phyloP scores from a whole-genome alignment of 64 coral and sea anemone genomes.

The Acropora tenuis region DNA sequence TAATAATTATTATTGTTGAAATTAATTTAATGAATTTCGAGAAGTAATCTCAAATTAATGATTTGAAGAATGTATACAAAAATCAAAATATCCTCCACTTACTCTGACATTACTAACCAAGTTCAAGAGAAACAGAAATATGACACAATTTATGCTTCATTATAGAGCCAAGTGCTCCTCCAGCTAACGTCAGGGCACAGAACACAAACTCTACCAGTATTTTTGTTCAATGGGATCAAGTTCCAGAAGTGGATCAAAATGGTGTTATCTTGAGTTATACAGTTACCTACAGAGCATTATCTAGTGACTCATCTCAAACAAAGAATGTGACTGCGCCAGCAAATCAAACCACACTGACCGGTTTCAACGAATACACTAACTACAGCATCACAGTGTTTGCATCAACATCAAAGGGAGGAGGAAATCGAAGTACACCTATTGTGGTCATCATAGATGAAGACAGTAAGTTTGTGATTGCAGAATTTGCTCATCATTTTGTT shows the following conservation, averaged over 20 bases:
- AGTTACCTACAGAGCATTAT: background rate
- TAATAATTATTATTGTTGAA: too few relatives aligned
- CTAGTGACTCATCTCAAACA: background rate
- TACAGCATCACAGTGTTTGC: conserved; percentile 31
- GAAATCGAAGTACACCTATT: background rate
- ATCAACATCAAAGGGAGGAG: conserved; percentile 8
- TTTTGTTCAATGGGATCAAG: background rate
- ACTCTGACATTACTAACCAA: too few relatives aligned
- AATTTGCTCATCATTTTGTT: background rate
- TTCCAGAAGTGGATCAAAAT: background rate
- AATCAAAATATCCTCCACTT: too few relatives aligned
- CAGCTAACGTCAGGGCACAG: background rate
- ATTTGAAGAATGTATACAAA: too few relatives aligned
- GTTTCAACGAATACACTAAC: background rate
- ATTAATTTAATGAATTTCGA: too few relatives aligned
- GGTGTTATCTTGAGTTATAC: conserved; percentile 2
- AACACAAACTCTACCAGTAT: background rate
- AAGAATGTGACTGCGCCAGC: background rate
- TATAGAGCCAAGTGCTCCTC: conserved; percentile 11
- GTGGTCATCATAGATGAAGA: conserved; percentile 13
- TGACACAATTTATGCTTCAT: background rate
- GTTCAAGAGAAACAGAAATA: too few relatives aligned
- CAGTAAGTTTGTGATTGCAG: background rate
- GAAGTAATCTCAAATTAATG: too few relatives aligned
- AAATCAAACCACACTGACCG: background rate